Conservation (phyloP, 2,888 invertebrate species). For the Meandrusa payeni region DNA sequence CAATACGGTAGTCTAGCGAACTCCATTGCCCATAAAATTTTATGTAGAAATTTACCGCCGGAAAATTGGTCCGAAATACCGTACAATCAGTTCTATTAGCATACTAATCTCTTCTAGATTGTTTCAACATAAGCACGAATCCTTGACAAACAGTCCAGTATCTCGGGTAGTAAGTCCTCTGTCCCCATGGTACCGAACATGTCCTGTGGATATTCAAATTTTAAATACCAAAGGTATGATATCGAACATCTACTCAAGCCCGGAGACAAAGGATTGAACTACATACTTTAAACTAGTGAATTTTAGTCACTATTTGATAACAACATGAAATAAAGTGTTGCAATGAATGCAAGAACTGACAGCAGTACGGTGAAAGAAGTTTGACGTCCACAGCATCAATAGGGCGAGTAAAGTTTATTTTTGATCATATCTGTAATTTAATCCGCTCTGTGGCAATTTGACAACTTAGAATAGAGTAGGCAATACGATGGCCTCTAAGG, state of each 20-base stretch:
- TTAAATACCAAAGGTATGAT: neutral
- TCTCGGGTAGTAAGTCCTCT: constrained; percentile 62
- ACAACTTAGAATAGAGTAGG: constrained; percentile 68
- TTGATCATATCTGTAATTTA: constrained; percentile 65
- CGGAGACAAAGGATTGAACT: constrained; percentile 57
- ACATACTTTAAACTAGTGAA: constrained; percentile 27
- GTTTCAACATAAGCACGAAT: constrained; percentile 56
- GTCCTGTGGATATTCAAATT: neutral
- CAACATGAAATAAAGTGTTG: constrained; percentile 54
- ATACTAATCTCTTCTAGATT: constrained; percentile 76
- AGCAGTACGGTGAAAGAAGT: constrained; percentile 61
- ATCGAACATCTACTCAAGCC: constrained; percentile 6
- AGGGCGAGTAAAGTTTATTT: constrained; percentile 77
- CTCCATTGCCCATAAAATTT: constrained; percentile 69
- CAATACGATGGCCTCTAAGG: constrained; percentile 45
- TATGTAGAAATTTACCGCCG: constrained; percentile 65
- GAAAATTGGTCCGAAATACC: constrained; percentile 54
- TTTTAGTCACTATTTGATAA: constrained; percentile 31
- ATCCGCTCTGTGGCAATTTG: constrained; percentile 53
- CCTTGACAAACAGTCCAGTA: constrained; percentile 47
- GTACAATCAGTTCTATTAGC: constrained; percentile 64
- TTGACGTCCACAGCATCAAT: constrained; percentile 60
- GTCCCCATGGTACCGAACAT: constrained; percentile 45
- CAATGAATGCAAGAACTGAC: constrained; percentile 49
- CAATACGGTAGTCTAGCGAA: constrained; percentile 69